These are phyloP conservation scores for Ptychodera flava DNA, from an alignment of 35 echinoderm and acorn worm species.

Conservation along the genomic window DNA sequence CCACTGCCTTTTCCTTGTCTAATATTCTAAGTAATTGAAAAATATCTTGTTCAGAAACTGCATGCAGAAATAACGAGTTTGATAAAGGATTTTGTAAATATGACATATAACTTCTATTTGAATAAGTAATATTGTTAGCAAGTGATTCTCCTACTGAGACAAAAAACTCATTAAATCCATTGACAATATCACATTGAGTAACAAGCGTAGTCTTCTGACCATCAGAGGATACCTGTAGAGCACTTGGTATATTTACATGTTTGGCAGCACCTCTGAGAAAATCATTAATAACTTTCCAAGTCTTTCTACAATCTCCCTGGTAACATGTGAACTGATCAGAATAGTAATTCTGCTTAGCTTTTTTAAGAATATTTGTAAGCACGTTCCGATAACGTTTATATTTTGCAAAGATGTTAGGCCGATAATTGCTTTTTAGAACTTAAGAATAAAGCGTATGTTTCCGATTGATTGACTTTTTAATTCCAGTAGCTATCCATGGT, in stretches of 20 bases:
- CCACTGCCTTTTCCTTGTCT: slow-evolving; percentile 20
- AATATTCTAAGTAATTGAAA: background rate
- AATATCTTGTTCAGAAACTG: background rate
- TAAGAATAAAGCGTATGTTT: background rate
- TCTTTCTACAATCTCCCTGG: background rate
- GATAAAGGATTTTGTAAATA: too few species aligned
- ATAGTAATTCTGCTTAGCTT: background rate
- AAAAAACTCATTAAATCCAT: background rate
- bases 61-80: background rate
- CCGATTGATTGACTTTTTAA: background rate
- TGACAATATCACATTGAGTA: background rate
- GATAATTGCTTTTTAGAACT: slow-evolving; percentile 9
- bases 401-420: background rate
- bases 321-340: background rate
- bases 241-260: background rate
- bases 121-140: background rate
- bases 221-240: background rate
- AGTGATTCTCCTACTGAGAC: background rate
- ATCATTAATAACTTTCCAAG: slow-evolving; percentile 5
- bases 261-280: background rate
- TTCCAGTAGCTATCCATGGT: background rate
- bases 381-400: slow-evolving; percentile 7
- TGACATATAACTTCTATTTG: too few species aligned
- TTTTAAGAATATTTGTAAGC: too few species aligned
- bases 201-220: background rate